A percentile compares a stretch with the other conserved stretches of the same genome.
Evolutionary conservation across 2,113 vertebrate genomes (phyloP).

Genomic region (Delphinus delphis): DNA sequence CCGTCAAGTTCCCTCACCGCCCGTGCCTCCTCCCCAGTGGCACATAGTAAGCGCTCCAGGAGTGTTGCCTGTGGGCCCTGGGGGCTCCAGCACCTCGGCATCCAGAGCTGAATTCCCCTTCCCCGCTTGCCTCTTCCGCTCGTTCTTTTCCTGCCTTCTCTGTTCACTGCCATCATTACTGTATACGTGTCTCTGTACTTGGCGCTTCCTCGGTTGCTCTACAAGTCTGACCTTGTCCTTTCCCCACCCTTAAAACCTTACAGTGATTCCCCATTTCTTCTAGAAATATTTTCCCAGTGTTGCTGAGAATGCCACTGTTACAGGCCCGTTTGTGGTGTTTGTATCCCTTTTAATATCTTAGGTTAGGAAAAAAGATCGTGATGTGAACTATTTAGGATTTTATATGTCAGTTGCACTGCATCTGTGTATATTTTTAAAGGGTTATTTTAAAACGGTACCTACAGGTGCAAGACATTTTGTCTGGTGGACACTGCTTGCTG

Average conservation of each 20-base stretch:
- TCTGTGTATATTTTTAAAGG: neutral
- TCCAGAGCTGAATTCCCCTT: neutral
- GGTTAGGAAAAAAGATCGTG: neutral
- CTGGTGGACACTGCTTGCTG: neutral
- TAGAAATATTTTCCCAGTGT: neutral
- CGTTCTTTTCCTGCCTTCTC: neutral
- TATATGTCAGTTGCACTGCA: rapidly evolving
- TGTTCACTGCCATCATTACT: neutral
- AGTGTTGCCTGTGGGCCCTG: rapidly evolving
- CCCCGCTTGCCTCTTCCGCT: neutral
- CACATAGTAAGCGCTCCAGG: rapidly evolving
- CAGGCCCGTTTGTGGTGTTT: neutral
- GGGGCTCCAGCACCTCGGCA: neutral
- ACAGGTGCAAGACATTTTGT: neutral
- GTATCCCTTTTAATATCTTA: neutral
- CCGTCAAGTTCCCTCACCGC: neutral
- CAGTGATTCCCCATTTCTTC: neutral
- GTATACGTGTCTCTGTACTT: rapidly evolving
- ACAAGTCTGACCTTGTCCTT: neutral
- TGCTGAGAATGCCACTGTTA: neutral
- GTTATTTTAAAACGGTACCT: neutral
- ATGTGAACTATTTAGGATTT: neutral
- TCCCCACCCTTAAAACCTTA: neutral
- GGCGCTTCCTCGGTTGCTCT: no score
- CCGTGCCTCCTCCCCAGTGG: neutral